Base-by-base conservation (phyloP, 2,113 vertebrate species). In the Saccopteryx leptura region DNA sequence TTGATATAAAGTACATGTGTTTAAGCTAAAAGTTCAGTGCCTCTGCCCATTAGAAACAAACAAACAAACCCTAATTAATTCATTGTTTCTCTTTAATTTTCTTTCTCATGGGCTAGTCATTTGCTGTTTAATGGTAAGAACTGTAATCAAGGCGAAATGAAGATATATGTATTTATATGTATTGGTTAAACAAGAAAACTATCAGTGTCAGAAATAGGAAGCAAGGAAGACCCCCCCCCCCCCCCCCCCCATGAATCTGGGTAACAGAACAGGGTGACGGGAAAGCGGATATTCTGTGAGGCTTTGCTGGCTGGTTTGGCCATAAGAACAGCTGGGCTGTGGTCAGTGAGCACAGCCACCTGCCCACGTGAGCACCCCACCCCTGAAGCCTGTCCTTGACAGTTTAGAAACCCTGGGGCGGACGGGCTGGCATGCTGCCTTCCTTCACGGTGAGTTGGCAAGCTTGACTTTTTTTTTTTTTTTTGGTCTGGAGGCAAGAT, bases 291-390 rank as follows among this genome's bases (percentile, higher is more conserved):
- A 60, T 61, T 75, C 68, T 26, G 0, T 9, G 65, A 88, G 58
- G 78, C 68, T 60, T 82, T 31, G 63, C 66, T 39, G 90, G 39
- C 86, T 91, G 61, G 24, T 31, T 58, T 58, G 56, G 81, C 65
- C 71, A 11, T 7, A 46, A 71, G 81, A 86, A 54, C 89, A 93
- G 93, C 94, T 93, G 94, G 94, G 82, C 26, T 89, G 93, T 94
- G 91, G 96, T 96, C 56, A 10, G 76, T 0, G 0, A 50, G 74
- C 85, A 84, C 9, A 21, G 13, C 75, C 74, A 52, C 58, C 14
- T 0, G 1, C 72, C 60, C 84, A 90, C 88, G 13, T 9, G 26
- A 48, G 58, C 91, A 82, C 74, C 93, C 39, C 39, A 39, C 39
- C 91, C 26, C 78, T 90, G 88, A 93, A 91, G 92, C 87, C 63